phyloP scores from a whole-genome alignment of 2,113 vertebrate genomes.

The Casuarius casuarius region DNA sequence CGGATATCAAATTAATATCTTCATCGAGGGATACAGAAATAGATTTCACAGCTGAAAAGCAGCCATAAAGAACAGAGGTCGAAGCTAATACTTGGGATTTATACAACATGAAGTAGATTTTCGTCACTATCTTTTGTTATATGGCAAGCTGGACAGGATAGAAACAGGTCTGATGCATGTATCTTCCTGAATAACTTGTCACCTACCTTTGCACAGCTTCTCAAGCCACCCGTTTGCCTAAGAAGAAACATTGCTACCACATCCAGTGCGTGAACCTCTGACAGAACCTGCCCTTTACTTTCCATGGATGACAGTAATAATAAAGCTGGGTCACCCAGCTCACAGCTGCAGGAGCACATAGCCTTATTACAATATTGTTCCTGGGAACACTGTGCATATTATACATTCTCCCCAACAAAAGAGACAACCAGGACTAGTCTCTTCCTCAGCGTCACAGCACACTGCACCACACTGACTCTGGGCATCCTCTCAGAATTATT shows the following conservation, averaged over 20 bases:
- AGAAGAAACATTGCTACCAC: background rate
- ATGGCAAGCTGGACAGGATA: background rate
- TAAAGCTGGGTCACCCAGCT: background rate
- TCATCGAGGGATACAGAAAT: background rate
- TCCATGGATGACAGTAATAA: background rate
- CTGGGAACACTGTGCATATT: background rate
- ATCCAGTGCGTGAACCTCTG: background rate
- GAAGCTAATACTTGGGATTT: background rate
- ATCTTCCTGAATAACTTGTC: background rate
- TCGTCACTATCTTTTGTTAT: background rate
- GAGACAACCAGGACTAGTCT: background rate
- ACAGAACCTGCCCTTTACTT: background rate
- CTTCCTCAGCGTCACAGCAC: background rate
- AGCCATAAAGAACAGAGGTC: background rate
- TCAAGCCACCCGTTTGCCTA: background rate
- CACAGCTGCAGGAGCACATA: background rate
- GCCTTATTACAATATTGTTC: background rate
- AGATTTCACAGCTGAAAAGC: background rate
- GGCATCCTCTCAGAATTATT: background rate
- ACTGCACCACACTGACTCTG: background rate
- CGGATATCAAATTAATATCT: background rate
- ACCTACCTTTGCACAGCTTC: background rate
- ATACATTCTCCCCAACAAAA: background rate
- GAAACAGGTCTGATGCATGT: background rate
- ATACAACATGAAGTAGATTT: background rate